Base-by-base conservation (phyloP, 1,140 invertebrate genomes). In the Cotesia glomerata region DNA sequence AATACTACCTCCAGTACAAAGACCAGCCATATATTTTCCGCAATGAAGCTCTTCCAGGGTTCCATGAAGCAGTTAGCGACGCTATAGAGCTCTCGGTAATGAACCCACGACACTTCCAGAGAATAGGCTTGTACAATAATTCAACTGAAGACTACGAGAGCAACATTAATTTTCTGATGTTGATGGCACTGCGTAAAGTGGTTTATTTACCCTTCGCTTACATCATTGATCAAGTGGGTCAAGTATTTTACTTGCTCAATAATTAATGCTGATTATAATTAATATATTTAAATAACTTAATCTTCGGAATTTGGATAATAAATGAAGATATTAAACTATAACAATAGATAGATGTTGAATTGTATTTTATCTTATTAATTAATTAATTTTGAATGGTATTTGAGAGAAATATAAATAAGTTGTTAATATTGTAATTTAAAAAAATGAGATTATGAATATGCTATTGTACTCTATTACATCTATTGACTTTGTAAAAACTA, bases 1-100 rank as follows among this genome's bases (percentile, higher is more conserved):
- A 95, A 78, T 95, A 95, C 84, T 95, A 93, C 80, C 83, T 95
- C n/a, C 92, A 94, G 71, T 95, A 95, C 77, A 88, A 91, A 1
- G 89, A 94, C 56, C 92, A 93, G 76, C 93, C 93, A 0, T 89
- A 90, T 72, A 74, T 94, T 2, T 95, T 93, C 83, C 86, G 94
- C 66, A 91, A 92, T 73, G 95, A 94, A 54, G 93, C 94, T 0
- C 93, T 96, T 82, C 93, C 94, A 73, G 92, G 93, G 36, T 97
- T 97, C 81, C 94, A 96, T 80, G 95, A 97, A 85, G 95, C 94
- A 2, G 89, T 97, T 1, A 95, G 95, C n/a, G 95, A 97, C 81
- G 91, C 93, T 0, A 90, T 96, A n/a, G 90, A 91, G 1, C 80
- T 97, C 11, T 95, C 92, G 0, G 91, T 95, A 0, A 90, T 89